These are phyloP conservation scores for Mechanitis messenoides DNA, from an alignment of 2,888 invertebrate genomes.

Conservation along the genomic window DNA sequence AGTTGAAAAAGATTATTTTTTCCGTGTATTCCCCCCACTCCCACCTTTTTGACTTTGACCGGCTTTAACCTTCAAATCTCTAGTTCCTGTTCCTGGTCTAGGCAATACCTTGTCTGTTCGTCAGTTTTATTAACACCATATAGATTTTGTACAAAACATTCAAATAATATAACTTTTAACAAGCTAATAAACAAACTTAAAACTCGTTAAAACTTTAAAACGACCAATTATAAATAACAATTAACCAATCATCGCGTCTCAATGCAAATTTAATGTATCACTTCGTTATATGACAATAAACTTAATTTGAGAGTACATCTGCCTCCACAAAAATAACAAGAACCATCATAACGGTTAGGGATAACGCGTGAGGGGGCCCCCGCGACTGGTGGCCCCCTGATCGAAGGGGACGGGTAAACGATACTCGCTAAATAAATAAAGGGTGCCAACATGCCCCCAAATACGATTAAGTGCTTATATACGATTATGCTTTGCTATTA, in stretches of 20 bases:
- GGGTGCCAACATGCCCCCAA: conserved; percentile 60
- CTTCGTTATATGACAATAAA: conserved; percentile 43
- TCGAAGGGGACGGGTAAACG: conserved; percentile 51
- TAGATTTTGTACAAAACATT: no score
- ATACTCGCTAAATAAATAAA: conserved; percentile 67
- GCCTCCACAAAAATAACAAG: conserved; percentile 44
- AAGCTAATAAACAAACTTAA: background rate
- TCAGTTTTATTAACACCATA: no score
- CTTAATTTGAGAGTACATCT: conserved; percentile 57
- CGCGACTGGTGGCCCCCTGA: conserved; percentile 36
- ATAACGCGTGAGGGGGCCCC: conserved; percentile 25
- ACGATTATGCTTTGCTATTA: conserved; percentile 67
- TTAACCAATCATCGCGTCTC: conserved; percentile 59
- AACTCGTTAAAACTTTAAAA: conserved; percentile 1
- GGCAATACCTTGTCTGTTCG: no score
- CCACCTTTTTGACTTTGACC: no score
- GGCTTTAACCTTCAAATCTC: no score
- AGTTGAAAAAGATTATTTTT: no score
- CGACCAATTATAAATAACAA: conserved; percentile 19
- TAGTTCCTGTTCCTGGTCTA: no score
- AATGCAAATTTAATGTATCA: conserved; percentile 64
- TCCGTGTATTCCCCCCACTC: no score
- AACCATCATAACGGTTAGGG: conserved; percentile 33
- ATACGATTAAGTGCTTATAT: conserved; percentile 76
- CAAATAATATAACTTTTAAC: background rate